phyloP scores from a whole-genome alignment of 2,888 invertebrate species.

The Melipona beecheii region DNA sequence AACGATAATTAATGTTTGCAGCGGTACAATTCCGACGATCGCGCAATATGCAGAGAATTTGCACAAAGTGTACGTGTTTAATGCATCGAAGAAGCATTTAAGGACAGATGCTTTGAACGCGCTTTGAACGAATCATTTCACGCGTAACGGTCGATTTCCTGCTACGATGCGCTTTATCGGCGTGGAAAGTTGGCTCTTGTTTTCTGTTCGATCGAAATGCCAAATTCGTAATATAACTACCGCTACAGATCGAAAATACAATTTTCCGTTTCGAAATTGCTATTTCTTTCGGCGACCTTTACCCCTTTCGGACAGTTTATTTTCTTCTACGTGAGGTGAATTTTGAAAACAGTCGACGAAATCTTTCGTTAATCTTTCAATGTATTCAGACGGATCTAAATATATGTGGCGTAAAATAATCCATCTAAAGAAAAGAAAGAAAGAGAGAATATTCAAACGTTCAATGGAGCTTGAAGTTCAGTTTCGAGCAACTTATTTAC shows the following conservation, averaged over 20 bases:
- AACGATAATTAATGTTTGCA: neutral
- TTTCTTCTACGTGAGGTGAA: no score
- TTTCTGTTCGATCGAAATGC: constrained; percentile 8
- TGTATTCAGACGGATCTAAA: neutral
- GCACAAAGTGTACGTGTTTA: neutral
- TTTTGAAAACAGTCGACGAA: neutral
- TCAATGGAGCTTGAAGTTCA: neutral
- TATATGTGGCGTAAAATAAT: neutral
- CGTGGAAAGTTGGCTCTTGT: constrained; percentile 1
- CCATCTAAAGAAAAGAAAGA: neutral
- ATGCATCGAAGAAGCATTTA: neutral
- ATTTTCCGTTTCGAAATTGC: constrained; percentile 9
- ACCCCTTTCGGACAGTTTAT: neutral
- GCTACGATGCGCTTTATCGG: neutral
- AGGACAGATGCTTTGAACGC: neutral
- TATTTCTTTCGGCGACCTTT: neutral
- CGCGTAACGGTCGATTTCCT: neutral
- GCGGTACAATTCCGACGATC: no score
- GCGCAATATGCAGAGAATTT: neutral
- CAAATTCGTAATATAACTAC: neutral
- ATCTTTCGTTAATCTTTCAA: neutral
- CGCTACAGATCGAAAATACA: neutral
- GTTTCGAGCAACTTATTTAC: no score
- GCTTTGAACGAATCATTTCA: neutral
- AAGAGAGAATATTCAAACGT: neutral